phyloP scores from a whole-genome alignment of 2,113 vertebrate species.

The Athene cunicularia region DNA sequence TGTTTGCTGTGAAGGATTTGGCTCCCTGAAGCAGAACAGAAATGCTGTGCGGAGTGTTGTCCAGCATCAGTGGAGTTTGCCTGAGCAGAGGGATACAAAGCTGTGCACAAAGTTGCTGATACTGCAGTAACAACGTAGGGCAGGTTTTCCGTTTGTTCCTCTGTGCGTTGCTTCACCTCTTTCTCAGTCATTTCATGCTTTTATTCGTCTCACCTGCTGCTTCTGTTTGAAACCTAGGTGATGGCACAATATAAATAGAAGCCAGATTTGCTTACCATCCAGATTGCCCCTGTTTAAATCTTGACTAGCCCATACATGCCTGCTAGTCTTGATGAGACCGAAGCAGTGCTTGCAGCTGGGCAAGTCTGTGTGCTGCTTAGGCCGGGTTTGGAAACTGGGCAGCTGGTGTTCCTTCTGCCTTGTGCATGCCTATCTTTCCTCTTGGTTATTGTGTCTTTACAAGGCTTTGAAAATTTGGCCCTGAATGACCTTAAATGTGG shows the following conservation, averaged over 20 bases:
- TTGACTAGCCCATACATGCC: not conserved
- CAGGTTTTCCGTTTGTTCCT: not conserved
- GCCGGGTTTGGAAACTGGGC: not conserved
- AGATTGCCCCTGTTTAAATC: not conserved
- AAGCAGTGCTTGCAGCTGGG: not conserved
- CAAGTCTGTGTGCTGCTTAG: not conserved
- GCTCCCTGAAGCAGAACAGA: not conserved
- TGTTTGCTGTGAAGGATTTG: not conserved
- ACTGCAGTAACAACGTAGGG: not conserved
- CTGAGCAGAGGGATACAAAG: not conserved
- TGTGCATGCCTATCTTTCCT: not conserved
- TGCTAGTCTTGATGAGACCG: not conserved
- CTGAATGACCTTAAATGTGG: not conserved
- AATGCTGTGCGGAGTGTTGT: not conserved
- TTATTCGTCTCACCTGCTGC: not conserved
- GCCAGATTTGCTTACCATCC: not conserved
- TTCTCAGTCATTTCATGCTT: not conserved
- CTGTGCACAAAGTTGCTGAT: not conserved
- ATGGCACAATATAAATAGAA: not conserved
- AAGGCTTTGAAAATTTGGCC: constrained; percentile 56
- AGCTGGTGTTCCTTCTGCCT: not conserved
- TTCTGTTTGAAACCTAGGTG: not conserved
- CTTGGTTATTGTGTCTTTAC: not conserved
- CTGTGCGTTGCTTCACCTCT: not conserved
- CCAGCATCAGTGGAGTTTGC: not conserved